Evolutionary conservation across 2,113 vertebrate species (phyloP).

Genomic region (Dermatemys mawii): DNA sequence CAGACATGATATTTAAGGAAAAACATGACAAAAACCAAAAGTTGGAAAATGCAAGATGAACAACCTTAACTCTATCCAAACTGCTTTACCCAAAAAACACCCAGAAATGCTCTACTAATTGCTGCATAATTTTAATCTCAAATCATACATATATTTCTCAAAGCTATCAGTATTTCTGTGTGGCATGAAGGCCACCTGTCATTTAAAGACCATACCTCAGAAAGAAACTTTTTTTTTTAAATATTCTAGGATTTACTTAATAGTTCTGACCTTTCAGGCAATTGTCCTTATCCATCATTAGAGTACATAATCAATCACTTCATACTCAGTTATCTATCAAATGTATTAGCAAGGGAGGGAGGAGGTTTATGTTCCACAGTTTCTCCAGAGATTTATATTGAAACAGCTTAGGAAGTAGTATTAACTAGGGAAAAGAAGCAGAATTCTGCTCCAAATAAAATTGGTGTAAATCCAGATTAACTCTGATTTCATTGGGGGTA

Average conservation of each 20-base stretch:
- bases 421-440: conserved; percentile 18
- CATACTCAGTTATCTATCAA: conserved; percentile 67
- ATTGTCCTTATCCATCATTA: conserved; percentile 81
- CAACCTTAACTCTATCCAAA: background rate
- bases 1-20: background rate
- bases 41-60: background rate
- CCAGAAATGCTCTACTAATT: background rate
- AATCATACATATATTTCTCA: background rate
- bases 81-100: background rate
- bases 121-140: background rate
- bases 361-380: conserved; percentile 45
- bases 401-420: conserved; percentile 22
- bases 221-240: conserved; percentile 52
- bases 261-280: conserved; percentile 81
- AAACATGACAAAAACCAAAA: background rate
- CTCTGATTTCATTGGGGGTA: background rate
- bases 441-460: background rate
- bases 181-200: conserved; percentile 43
- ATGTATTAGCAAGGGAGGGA: conserved; percentile 50
- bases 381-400: conserved; percentile 41
- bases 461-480: background rate
- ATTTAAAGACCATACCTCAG: conserved; percentile 48
- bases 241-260: conserved; percentile 77
- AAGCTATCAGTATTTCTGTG: background rate
- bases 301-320: conserved; percentile 76